A percentile compares a stretch with the other conserved stretches of the same genome.
Evolutionary conservation across 2,888 invertebrate genomes (phyloP).

Genomic region (Athalia cordata): DNA sequence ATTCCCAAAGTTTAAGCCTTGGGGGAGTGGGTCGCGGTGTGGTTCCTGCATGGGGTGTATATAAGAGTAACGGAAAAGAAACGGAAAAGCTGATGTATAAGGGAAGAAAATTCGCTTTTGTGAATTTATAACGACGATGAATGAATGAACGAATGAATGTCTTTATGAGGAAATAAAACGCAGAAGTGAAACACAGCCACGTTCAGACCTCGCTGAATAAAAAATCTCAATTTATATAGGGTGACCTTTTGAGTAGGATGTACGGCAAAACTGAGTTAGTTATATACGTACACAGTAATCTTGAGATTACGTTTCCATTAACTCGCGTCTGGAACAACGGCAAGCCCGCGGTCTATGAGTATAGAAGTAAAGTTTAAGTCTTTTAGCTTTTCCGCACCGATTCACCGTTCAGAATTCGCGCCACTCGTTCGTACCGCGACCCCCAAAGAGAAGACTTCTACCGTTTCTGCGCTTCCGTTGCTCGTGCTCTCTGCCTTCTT

Average conservation of each 20-base stretch:
- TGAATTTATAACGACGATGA: too few relatives aligned
- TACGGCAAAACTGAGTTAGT: background rate
- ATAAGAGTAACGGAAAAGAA: too few relatives aligned
- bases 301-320: constrained; percentile 44
- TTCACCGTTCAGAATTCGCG: constrained; percentile 57
- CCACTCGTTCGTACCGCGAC: constrained; percentile 46
- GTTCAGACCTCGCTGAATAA: too few relatives aligned
- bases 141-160: background rate
- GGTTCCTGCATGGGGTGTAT: background rate
- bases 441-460: constrained; percentile 47
- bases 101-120: too few relatives aligned
- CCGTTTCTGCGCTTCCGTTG: constrained; percentile 12
- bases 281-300: constrained; percentile 16
- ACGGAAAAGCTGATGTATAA: too few relatives aligned
- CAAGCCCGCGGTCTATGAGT: background rate
- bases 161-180: background rate
- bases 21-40: background rate
- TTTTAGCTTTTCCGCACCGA: constrained; percentile 68
- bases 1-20: constrained; percentile 17
- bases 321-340: constrained; percentile 7
- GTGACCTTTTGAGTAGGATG: background rate
- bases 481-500: too few relatives aligned
- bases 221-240: too few relatives aligned
- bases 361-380: constrained; percentile 62
- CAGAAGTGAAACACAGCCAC: constrained; percentile 1